These are phyloP conservation scores for Gallinago media DNA, from an alignment of 2,113 vertebrate species.

Conservation along the genomic window DNA sequence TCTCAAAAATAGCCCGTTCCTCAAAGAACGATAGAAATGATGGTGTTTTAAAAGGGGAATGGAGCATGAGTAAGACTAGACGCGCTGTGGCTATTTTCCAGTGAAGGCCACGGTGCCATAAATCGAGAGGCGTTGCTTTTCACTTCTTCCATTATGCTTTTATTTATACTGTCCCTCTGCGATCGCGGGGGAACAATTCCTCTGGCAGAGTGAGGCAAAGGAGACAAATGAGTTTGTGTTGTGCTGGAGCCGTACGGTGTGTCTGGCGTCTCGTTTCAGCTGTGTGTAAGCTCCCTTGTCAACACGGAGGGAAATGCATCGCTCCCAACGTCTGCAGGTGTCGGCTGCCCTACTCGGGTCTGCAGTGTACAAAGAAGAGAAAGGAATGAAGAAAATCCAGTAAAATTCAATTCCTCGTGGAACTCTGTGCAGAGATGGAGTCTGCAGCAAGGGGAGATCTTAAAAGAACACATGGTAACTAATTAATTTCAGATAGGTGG, in stretches of 20 bases:
- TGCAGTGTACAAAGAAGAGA: conserved; percentile 80
- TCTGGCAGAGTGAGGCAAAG: neutral
- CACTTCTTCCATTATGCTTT: conserved; percentile 37
- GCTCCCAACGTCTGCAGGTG: conserved; percentile 84
- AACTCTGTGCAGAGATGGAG: neutral
- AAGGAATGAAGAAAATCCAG: conserved; percentile 60
- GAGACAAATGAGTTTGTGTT: conserved; percentile 3
- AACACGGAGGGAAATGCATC: conserved; percentile 87
- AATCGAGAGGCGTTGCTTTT: conserved; percentile 23
- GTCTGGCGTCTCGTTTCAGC: conserved; percentile 71
- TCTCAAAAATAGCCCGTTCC: neutral
- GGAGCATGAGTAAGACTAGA: neutral
- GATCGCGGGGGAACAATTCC: conserved; percentile 16
- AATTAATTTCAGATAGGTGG: neutral
- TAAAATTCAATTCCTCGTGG: neutral
- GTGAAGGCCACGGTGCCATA: neutral
- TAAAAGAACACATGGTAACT: neutral
- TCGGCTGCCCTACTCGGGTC: conserved; percentile 76
- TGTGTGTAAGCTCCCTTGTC: conserved; percentile 80
- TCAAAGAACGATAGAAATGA: neutral
- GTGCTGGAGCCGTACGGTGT: neutral
- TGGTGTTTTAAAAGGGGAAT: conserved; percentile 17
- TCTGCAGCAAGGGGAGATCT: neutral
- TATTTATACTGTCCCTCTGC: conserved; percentile 27
- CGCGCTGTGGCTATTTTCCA: neutral